Base-by-base conservation (phyloP, 1,140 invertebrate species). In the Zophobas atratus region DNA sequence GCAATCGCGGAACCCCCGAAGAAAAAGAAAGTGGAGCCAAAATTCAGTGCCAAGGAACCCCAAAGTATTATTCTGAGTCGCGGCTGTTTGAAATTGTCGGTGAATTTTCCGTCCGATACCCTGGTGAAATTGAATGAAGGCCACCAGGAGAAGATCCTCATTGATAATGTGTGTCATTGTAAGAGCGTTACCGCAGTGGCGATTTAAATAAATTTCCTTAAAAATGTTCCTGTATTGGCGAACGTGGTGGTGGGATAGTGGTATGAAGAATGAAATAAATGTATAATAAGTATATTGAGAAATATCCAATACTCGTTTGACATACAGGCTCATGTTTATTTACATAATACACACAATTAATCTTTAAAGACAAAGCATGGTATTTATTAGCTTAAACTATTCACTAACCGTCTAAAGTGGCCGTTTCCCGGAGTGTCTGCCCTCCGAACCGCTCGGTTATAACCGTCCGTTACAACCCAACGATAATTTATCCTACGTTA, bases 101-200 rank as follows among this genome's bases (percentile, higher is more conserved):
- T 87, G 1, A 86, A 85, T 83, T 86, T 86, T 80, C 86, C 86
- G 1, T 70, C 83, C 1, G 81, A 86, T 70, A 84, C 84, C 2
- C 71, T 75, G 33, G 82, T 87, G 0, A 83, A 82, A 51, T 80
- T 86, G 35, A 77, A 84, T 20, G 77, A 82, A 56, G 82, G 84
- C 5, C n/a, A 35, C 6, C 51, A 75, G 39, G 53, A 75, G 39
- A 56, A 46, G 46, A n/a, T 60, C 39, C 2, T 75, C 2, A 34
- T 60, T 8, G 36, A 57, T 0, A 34, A 34, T 1, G 41, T 38
- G 32, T 75, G 72, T 41, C 41, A 57, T 20, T 75, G 72, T 35
- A 53, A 41, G 1, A 75, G 60, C 35, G 38, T 43, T 3, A 67
- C 60, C 20, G 38, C n/a, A 43, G 8, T 67, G n/a, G 6, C 39